phyloP scores from a whole-genome alignment of 2,888 invertebrate genomes.

The Branchipolynoe longqiensis region DNA sequence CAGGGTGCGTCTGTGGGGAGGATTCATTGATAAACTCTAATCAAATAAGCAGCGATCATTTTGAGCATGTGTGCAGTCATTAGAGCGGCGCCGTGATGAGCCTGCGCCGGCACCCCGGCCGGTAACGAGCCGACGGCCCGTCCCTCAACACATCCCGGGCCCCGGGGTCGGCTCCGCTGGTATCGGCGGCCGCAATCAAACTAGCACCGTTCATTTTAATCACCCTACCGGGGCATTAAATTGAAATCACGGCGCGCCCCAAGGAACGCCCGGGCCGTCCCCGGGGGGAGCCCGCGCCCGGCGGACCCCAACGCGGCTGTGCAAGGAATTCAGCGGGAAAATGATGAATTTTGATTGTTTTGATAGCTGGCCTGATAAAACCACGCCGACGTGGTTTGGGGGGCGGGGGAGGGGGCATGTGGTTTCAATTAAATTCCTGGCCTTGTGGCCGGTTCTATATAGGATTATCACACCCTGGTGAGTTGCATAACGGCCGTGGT shows the following conservation, averaged over 20 bases:
- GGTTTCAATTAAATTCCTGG: constrained; percentile 51
- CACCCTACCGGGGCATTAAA: constrained; percentile 49
- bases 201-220: constrained; percentile 41
- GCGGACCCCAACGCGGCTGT: neutral
- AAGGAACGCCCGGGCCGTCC: neutral
- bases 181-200: constrained; percentile 35
- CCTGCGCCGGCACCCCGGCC: neutral
- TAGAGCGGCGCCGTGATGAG: constrained; percentile 22
- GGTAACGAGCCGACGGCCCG: neutral
- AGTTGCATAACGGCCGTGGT: constrained; percentile 50
- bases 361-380: constrained; percentile 49
- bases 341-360: constrained; percentile 58
- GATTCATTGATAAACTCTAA: constrained; percentile 48
- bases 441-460: neutral
- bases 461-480: constrained; percentile 48
- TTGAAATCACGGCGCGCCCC: constrained; percentile 38
- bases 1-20: constrained; percentile 9
- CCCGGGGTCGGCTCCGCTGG: neutral
- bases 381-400: no score
- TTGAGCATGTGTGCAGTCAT: constrained; percentile 56
- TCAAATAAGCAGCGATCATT: constrained; percentile 57
- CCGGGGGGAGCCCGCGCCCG: constrained; percentile 18
- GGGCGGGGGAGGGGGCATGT: constrained; percentile 22
- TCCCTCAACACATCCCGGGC: constrained; percentile 8
- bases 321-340: constrained; percentile 27